Evolutionary conservation across 2,888 invertebrate genomes (phyloP).

Genomic region (Petrolisthes cinctipes): DNA sequence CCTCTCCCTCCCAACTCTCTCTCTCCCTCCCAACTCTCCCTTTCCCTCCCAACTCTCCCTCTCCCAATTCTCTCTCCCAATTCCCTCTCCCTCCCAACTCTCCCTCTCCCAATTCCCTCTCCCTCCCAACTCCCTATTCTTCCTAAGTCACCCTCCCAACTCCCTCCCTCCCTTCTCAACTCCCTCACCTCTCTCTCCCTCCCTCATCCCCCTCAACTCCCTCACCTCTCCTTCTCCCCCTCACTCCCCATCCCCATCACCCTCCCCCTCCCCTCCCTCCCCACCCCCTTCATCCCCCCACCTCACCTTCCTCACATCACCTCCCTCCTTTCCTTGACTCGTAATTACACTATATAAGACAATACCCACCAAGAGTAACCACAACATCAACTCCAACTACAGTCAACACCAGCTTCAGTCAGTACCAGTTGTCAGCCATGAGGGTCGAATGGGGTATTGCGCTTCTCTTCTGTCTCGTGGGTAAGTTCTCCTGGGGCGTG

Average conservation of each 20-base stretch:
- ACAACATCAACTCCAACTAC: no score
- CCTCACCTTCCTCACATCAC: neutral
- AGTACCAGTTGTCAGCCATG: no score
- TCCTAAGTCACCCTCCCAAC: neutral
- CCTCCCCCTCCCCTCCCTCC: neutral
- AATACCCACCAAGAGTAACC: no score
- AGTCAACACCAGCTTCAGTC: no score
- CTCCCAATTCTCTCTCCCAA: neutral
- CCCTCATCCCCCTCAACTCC: neutral
- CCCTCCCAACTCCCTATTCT: neutral
- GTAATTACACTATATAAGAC: no score
- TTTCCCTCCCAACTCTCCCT: neutral
- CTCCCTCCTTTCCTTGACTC: no score
- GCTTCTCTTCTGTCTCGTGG: no score
- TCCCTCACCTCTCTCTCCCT: neutral
- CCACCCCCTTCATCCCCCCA: neutral
- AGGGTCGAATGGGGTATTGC: no score
- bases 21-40: neutral
- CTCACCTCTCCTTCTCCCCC: neutral
- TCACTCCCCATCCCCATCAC: neutral
- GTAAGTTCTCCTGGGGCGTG: no score
- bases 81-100: neutral
- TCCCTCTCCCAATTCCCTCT: neutral
- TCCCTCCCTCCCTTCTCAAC: neutral
- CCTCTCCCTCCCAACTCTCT: neutral